phyloP scores from a whole-genome alignment of 2,888 invertebrate species.

The Drosophila recens region DNA sequence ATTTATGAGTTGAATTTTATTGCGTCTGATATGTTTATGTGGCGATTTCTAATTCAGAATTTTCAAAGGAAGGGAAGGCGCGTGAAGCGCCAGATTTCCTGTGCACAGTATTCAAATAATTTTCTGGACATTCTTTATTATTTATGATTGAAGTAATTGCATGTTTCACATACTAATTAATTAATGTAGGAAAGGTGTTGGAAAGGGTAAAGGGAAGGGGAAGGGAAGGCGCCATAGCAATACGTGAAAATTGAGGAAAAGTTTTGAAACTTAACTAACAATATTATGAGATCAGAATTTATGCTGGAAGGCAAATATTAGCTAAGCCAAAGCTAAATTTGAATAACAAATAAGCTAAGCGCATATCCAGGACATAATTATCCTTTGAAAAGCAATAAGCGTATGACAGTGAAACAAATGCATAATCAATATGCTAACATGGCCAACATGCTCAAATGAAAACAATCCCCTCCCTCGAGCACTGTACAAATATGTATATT shows the following conservation, averaged over 20 bases:
- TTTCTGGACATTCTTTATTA: conserved; percentile 30
- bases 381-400: conserved; percentile 46
- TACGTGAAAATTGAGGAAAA: not conserved
- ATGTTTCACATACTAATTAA: conserved; percentile 65
- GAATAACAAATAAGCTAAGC: conserved; percentile 50
- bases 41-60: conserved; percentile 58
- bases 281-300: conserved; percentile 6
- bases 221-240: not conserved
- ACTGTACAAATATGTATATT: conserved; percentile 76
- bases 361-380: conserved; percentile 44
- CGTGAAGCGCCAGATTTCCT: conserved; percentile 81
- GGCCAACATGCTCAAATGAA: conserved; percentile 35
- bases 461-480: conserved; percentile 35
- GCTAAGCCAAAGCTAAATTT: conserved; percentile 29
- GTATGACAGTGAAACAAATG: conserved; percentile 63
- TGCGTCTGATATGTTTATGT: conserved; percentile 67
- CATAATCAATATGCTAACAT: conserved; percentile 73
- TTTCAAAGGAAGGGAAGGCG: conserved; percentile 23
- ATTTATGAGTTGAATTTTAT: conserved; percentile 79
- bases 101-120: conserved; percentile 41
- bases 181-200: conserved; percentile 20
- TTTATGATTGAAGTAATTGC: conserved; percentile 56
- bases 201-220: not conserved
- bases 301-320: conserved; percentile 2
- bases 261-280: not conserved